These are phyloP conservation scores for Vesta saturnalis DNA, from an alignment of 2,888 invertebrate genomes.

Conservation along the genomic window DNA sequence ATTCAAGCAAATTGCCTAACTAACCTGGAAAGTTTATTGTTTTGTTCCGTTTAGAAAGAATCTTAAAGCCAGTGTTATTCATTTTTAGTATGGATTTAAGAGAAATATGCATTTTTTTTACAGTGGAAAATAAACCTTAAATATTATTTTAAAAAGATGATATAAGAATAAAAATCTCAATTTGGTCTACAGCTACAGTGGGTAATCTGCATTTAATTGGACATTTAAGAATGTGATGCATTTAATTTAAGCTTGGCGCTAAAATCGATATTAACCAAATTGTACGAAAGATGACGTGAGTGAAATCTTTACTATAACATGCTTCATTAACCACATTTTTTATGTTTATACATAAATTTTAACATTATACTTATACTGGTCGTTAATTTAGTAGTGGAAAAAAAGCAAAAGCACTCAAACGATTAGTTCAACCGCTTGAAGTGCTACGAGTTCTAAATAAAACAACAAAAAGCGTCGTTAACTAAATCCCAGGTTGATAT, in stretches of 20 bases:
- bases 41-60: background rate
- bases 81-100: background rate
- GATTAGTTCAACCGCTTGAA: background rate
- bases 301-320: too few relatives aligned
- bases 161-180: background rate
- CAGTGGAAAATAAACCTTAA: too few relatives aligned
- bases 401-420: background rate
- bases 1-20: conserved; percentile 5
- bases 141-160: background rate
- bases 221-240: background rate
- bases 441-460: background rate
- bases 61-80: background rate
- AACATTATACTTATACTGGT: background rate
- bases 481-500: background rate
- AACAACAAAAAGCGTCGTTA: background rate
- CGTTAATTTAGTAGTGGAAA: too few relatives aligned
- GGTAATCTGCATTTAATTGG: background rate
- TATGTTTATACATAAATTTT: background rate
- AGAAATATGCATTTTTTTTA: too few relatives aligned
- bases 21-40: background rate
- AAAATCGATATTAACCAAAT: background rate
- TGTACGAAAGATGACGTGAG: too few relatives aligned
- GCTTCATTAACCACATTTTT: too few relatives aligned
- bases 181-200: too few relatives aligned
- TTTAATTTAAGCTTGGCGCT: background rate